phyloP scores from a whole-genome alignment of 2,113 vertebrate species.

The Takifugu bimaculatus region DNA sequence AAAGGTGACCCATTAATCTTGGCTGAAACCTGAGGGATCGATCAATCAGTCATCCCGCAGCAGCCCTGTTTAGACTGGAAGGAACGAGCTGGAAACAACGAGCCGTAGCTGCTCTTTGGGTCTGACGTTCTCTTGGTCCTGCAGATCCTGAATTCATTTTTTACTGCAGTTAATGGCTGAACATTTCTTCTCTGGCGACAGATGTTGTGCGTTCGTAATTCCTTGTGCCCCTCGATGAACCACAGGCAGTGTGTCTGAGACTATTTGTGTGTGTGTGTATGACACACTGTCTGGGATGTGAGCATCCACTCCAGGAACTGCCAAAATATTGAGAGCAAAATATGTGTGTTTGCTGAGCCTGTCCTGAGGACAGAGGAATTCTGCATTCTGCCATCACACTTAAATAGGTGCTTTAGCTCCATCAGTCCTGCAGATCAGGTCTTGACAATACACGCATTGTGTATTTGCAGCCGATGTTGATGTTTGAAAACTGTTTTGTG shows the following conservation, averaged over 20 bases:
- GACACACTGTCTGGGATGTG: constrained; percentile 3
- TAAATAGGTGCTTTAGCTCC: constrained; percentile 24
- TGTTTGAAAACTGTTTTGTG: no score
- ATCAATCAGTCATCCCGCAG: background rate
- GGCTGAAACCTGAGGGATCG: background rate
- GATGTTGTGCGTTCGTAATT: constrained; percentile 9
- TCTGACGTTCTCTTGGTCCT: background rate
- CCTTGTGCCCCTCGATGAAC: background rate
- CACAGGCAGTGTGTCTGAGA: background rate
- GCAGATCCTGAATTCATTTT: background rate
- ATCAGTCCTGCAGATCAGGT: constrained; percentile 35
- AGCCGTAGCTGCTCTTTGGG: background rate
- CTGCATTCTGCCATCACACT: constrained; percentile 20
- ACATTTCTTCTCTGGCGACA: constrained; percentile 11
- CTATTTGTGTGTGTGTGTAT: constrained; percentile 7
- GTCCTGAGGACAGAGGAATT: constrained; percentile 15
- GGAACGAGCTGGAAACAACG: background rate
- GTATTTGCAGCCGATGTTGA: background rate
- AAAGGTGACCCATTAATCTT: constrained; percentile 10
- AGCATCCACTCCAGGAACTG: constrained; percentile 18
- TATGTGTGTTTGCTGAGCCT: constrained; percentile 24
- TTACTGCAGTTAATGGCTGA: background rate
- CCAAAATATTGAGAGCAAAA: constrained; percentile 7
- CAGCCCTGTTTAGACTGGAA: background rate
- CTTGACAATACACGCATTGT: constrained; percentile 4